These are phyloP conservation scores for Elymnias hypermnestra DNA, from an alignment of 1,140 invertebrate genomes.

Conservation along the genomic window DNA sequence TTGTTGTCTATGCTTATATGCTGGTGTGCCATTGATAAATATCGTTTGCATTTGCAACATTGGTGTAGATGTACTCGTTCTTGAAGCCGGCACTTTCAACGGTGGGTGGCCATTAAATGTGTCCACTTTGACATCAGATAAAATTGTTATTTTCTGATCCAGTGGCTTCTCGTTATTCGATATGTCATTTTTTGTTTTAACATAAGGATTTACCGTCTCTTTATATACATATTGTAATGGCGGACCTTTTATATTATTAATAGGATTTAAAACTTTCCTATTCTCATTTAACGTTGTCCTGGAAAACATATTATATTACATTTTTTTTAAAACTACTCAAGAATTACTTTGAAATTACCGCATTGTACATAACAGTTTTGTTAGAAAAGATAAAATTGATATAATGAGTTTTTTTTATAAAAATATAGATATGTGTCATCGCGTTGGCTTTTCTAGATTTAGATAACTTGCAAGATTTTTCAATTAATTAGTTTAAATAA, in stretches of 20 bases:
- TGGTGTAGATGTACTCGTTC: constrained; percentile 43
- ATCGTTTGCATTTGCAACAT: constrained; percentile 50
- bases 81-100: constrained; percentile 32
- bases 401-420: too few relatives aligned
- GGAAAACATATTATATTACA: constrained; percentile 13
- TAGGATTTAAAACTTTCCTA: constrained; percentile 5
- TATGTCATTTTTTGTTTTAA: too few relatives aligned
- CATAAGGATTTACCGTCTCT: not conserved
- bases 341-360: too few relatives aligned
- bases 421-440: too few relatives aligned
- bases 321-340: not conserved
- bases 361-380: too few relatives aligned
- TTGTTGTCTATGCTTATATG: constrained; percentile 33
- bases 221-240: constrained; percentile 4
- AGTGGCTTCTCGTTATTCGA: constrained; percentile 25
- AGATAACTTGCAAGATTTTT: too few relatives aligned
- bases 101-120: constrained; percentile 9
- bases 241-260: constrained; percentile 17
- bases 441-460: too few relatives aligned
- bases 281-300: constrained; percentile 17
- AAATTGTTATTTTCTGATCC: constrained; percentile 51
- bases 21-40: constrained; percentile 54
- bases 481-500: too few relatives aligned
- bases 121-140: constrained; percentile 62
- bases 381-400: too few relatives aligned